Conservation (phyloP, 2,888 invertebrate species). For the Latrodectus hesperus region DNA sequence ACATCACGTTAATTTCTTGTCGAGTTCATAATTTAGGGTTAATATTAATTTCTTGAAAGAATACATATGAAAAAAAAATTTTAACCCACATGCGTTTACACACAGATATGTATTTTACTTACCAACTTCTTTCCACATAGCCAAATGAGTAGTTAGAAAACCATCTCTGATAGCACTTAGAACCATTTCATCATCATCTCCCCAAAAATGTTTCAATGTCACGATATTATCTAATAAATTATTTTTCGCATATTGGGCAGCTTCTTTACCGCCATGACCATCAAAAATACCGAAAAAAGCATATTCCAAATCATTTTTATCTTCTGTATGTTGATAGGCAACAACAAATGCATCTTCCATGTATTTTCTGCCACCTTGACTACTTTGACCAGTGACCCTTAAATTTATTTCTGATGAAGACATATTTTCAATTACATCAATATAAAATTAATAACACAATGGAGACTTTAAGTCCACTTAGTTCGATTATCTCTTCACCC, state of each 20-base stretch:
- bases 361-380: slow-evolving; percentile 97
- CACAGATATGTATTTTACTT: slow-evolving; percentile 75
- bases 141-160: slow-evolving; percentile 95
- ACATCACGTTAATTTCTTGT: neutral
- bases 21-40: too few species aligned
- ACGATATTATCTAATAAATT: slow-evolving; percentile 96
- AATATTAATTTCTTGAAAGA: neutral
- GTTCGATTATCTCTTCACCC: slow-evolving; percentile 49
- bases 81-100: neutral
- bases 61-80: neutral
- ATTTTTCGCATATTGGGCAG: slow-evolving; percentile 94
- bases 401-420: slow-evolving; percentile 82
- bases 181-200: slow-evolving; percentile 93
- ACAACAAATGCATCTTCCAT: slow-evolving; percentile 99
- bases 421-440: slow-evolving; percentile 39
- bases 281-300: slow-evolving; percentile 98
- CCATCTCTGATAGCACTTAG: slow-evolving; percentile 94
- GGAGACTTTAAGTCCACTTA: slow-evolving; percentile 5
- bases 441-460: slow-evolving; percentile 10
- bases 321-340: slow-evolving; percentile 93
- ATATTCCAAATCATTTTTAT: slow-evolving; percentile 93
- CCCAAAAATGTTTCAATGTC: slow-evolving; percentile 93
- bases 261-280: slow-evolving; percentile 96
- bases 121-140: slow-evolving; percentile 99
- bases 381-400: slow-evolving; percentile 94